These are phyloP conservation scores for Bombus polaris DNA, from an alignment of 1,140 invertebrate species.

Conservation along the genomic window DNA sequence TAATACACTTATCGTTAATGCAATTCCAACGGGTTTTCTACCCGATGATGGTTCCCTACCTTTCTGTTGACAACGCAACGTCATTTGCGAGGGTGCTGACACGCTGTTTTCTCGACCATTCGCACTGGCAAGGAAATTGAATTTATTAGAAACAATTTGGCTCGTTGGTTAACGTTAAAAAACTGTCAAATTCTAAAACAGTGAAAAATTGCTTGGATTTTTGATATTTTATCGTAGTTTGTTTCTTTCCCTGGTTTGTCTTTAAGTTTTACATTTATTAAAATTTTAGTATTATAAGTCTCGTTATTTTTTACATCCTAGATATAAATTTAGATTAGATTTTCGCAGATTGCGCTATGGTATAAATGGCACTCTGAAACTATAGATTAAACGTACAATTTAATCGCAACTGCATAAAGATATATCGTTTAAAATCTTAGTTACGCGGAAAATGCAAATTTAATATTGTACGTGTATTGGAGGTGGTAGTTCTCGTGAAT, in stretches of 20 bases:
- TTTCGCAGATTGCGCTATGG: too few relatives aligned
- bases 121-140: conserved; percentile 31
- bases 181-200: too few relatives aligned
- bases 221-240: too few relatives aligned
- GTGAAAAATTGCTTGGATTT: too few relatives aligned
- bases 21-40: conserved; percentile 73
- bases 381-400: neutral
- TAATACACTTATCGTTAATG: conserved; percentile 77
- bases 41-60: conserved; percentile 64
- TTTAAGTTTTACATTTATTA: too few relatives aligned
- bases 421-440: neutral
- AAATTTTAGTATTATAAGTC: too few relatives aligned
- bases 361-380: too few relatives aligned
- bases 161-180: too few relatives aligned
- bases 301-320: too few relatives aligned
- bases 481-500: neutral
- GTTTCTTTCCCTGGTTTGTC: too few relatives aligned
- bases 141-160: conserved; percentile 25
- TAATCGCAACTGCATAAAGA: neutral
- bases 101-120: neutral
- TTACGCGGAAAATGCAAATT: conserved; percentile 9
- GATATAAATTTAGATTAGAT: too few relatives aligned
- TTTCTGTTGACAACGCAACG: conserved; percentile 67
- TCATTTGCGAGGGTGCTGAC: conserved; percentile 67
- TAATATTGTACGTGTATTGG: neutral